Base-by-base conservation (phyloP, 2,113 vertebrate species). In the Zapus hudsonius region DNA sequence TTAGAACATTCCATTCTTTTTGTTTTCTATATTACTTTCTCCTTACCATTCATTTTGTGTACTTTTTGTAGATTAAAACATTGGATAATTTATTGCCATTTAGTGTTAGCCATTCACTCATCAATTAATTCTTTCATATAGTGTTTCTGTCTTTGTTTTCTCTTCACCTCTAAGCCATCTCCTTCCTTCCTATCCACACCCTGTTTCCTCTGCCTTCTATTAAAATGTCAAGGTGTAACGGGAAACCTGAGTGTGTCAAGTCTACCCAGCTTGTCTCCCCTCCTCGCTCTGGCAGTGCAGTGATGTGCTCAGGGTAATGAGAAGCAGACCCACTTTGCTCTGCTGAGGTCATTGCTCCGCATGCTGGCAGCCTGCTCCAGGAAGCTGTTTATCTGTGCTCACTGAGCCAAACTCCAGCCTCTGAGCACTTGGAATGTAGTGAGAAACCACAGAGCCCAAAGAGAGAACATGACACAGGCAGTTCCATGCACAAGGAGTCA, bases 341-440 rank as follows among this genome's bases (percentile, higher is more conserved):
- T 93, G 66, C 55, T 85, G 86, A 97, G 89, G 67, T 96, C 90
- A 57, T 40, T 90, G 87, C 96, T 96, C 92, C 94, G 36, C 87
- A 15, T 13, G 9, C 93, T 91, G 93, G 92, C 94, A 86, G 91
- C 66, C 5, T 89, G 73, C 92, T 96, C 64, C 95, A 95, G 94
- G 97, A 97, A 96, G 95, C 87, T 17, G 59, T 89, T 98, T 95
- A 93, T 93, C 92, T 97, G 73, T 94, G 89, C 86, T 97, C 95
- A 75, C 69, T 90, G 96, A 97, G 95, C 97, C 95, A 95, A 87
- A 92, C 79, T 85, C 83, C 55, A 85, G 94, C 67, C 89, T 95
- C 89, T 70, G 36, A 94, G 69, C 90, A 92, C 67, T 92, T 97
- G 97, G 95, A 97, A 96, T 93, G 90, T 27, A 82, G 19, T 89